Base-by-base conservation (phyloP, 2,113 vertebrate species). In the Sphyrna mokarran region DNA sequence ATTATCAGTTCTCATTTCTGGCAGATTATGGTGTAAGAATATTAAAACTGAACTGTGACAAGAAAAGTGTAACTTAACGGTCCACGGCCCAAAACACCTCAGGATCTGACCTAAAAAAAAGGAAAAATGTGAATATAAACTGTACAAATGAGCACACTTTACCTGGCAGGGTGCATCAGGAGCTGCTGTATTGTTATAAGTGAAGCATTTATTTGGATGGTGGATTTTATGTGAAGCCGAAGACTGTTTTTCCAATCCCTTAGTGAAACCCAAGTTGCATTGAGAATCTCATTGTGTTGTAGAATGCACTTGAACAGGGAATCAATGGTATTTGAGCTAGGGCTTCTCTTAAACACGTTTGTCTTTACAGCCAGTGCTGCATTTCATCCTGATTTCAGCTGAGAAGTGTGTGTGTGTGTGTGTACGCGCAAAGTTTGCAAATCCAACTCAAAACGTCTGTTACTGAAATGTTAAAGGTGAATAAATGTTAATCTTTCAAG, bases 361-460 rank as follows among this genome's bases (percentile, higher is more conserved):
- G 33, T 90, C 87, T 90, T 61, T 33, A 90, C 48, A 90, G 26
- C 13, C 54, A 11, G 26, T 58, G 11, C 37, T 40, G 18, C 23
- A 58, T 90, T 90, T 90, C 22, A 90, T 90, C 29, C 61, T 90
- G 87, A 61, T 29, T 90, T 90, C 54, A 58, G 11, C 87, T 90
- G 87, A 61, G 11, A 90, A 29, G 43, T 48, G 43, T 48, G 48
- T 90, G 26, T 26, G 61, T 54, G 11, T 90, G 87, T 33, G 26
- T 61, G 54, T 61, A 26, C 14, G 26, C 0, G 48, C 26, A 11
- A 61, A 29, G 54, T 61, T 90, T 61, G 23, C 26, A 58, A 61
- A 90, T 90, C 48, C 4, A 61, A 90, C 26, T 58, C 23, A 9
- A 48, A 54, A 54, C 85, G 26, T 54, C 43, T 87, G 85, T 87